phyloP scores from a whole-genome alignment of 2,888 invertebrate species.

The Oxystoma pomonae region DNA sequence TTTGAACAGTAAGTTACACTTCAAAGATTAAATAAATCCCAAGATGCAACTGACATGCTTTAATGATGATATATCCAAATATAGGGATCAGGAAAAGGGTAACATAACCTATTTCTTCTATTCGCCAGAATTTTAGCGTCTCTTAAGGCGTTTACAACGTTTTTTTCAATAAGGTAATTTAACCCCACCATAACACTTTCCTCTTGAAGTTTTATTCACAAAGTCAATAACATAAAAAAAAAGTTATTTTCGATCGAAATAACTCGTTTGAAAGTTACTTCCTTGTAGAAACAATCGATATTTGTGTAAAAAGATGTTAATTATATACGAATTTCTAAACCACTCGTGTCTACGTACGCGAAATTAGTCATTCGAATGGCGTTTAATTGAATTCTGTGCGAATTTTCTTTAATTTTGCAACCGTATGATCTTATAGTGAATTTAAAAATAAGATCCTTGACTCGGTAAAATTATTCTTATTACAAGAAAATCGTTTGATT shows the following conservation, averaged over 20 bases:
- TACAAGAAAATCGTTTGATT: conserved; percentile 13
- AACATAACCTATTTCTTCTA: too few species aligned
- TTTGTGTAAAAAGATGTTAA: background rate
- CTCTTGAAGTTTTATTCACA: too few species aligned
- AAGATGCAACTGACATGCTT: background rate
- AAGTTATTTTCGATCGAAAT: too few species aligned
- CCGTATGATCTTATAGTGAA: background rate
- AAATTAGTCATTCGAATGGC: background rate
- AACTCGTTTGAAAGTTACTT: background rate
- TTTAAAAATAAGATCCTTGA: background rate
- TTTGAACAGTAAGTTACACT: background rate
- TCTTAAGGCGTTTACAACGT: too few species aligned
- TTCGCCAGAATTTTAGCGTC: too few species aligned
- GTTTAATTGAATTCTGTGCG: background rate
- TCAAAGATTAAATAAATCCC: background rate
- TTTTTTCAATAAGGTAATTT: too few species aligned
- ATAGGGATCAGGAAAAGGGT: too few species aligned
- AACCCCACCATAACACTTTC: too few species aligned
- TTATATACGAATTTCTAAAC: background rate
- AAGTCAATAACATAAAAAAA: too few species aligned
- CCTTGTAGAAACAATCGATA: background rate
- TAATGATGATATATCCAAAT: background rate
- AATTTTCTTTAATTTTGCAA: background rate
- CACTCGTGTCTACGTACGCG: background rate
- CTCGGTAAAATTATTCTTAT: too few species aligned